phyloP scores from a whole-genome alignment of 2,797 vertebrate genomes.

The Onychomys arenicola region DNA sequence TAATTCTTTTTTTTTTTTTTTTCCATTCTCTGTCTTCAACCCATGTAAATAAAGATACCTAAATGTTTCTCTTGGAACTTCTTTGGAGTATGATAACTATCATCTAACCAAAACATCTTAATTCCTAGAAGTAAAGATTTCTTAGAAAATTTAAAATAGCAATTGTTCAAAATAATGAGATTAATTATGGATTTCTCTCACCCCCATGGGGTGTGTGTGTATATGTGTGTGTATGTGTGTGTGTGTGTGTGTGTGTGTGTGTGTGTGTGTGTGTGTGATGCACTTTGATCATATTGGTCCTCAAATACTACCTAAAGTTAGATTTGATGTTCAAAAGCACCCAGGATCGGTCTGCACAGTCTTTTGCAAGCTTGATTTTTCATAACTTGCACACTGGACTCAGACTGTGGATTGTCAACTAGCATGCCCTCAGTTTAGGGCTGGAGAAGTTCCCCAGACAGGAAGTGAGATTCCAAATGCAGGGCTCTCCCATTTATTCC shows the following conservation, averaged over 20 bases:
- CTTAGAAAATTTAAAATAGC: neutral
- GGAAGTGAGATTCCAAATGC: slow-evolving; percentile 34
- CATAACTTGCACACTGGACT: neutral
- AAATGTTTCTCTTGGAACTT: slow-evolving; percentile 35
- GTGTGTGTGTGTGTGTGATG: neutral
- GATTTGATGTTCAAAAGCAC: neutral
- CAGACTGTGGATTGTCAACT: neutral
- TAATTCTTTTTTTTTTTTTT: slow-evolving; percentile 6
- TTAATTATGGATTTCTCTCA: neutral
- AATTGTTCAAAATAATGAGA: neutral
- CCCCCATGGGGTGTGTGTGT: neutral
- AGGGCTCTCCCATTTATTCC: slow-evolving; percentile 2
- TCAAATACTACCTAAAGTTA: neutral
- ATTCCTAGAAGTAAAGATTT: neutral
- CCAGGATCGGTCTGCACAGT: neutral
- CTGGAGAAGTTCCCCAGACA: neutral
- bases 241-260: neutral
- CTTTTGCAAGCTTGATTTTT: neutral
- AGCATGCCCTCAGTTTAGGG: neutral
- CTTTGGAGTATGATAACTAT: neutral
- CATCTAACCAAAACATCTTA: slow-evolving; percentile 22
- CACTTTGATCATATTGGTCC: neutral
- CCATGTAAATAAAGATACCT: neutral
- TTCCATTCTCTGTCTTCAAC: neutral
- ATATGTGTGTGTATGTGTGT: neutral